These are phyloP conservation scores for Dryocosmus kuriphilus DNA, from an alignment of 2,888 invertebrate species.

Conservation along the genomic window DNA sequence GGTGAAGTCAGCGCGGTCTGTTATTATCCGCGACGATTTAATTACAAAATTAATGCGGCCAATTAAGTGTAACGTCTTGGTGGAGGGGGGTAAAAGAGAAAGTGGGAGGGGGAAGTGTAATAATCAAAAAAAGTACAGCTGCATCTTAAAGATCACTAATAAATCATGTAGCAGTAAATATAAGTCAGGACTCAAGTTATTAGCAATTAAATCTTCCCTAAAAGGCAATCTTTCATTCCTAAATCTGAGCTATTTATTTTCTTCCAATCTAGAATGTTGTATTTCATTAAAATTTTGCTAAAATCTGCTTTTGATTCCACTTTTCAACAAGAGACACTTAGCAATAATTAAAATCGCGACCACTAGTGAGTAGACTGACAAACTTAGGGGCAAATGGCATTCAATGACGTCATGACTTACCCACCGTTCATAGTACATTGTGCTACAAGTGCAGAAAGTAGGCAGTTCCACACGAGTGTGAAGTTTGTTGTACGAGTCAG, in stretches of 20 bases:
- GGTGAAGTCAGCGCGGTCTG: conserved; percentile 65
- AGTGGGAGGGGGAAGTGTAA: neutral
- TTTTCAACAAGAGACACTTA: neutral
- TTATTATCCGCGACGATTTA: conserved; percentile 76
- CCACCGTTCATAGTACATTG: too few relatives aligned
- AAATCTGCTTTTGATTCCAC: neutral
- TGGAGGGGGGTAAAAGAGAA: neutral
- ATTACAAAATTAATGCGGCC: conserved; percentile 75
- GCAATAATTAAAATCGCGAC: neutral
- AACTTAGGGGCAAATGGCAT: too few relatives aligned
- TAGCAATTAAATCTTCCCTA: neutral
- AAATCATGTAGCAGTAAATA: neutral
- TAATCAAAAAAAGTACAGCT: conserved; percentile 16
- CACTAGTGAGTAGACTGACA: too few relatives aligned
- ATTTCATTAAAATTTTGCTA: neutral
- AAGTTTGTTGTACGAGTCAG: too few relatives aligned
- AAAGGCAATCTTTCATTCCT: neutral
- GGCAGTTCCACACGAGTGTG: too few relatives aligned
- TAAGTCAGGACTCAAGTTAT: neutral
- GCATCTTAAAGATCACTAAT: neutral
- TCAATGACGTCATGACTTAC: too few relatives aligned
- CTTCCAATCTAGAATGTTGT: neutral
- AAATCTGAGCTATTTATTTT: neutral
- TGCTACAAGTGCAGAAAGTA: too few relatives aligned
- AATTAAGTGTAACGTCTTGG: conserved; percentile 60